phyloP scores from a whole-genome alignment of 1,140 invertebrate genomes.

The Acarapis woodi region DNA sequence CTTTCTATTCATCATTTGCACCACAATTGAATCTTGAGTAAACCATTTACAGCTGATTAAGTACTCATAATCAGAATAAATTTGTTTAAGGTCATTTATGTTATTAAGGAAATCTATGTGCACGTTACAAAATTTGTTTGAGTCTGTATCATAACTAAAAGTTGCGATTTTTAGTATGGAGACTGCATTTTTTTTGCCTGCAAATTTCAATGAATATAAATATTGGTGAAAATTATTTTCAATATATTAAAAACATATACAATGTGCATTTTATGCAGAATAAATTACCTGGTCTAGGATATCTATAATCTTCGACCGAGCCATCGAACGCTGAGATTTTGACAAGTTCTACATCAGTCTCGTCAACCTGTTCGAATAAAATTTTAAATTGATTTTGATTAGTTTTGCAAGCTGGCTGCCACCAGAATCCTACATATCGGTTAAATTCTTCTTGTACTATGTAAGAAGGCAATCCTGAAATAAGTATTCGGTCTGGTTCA shows the following conservation, averaged over 20 bases:
- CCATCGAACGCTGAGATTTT: conserved; percentile 50
- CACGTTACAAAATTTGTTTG: not conserved
- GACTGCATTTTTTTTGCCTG: conserved; percentile 8
- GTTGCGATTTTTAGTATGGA: conserved; percentile 8
- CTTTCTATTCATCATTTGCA: conserved; percentile 48
- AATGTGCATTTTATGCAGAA: not conserved
- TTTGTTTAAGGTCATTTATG: conserved; percentile 25
- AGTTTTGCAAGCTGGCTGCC: conserved; percentile 36
- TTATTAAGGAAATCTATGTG: conserved; percentile 28
- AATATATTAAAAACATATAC: conserved; percentile 4
- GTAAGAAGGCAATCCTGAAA: conserved; percentile 75
- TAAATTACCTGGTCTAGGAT: conserved; percentile 45
- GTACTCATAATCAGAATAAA: conserved; percentile 78
- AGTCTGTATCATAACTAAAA: conserved; percentile 4
- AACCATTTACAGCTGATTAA: conserved; percentile 76
- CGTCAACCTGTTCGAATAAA: conserved; percentile 85
- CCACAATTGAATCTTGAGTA: conserved; percentile 60
- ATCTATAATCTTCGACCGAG: conserved; percentile 59
- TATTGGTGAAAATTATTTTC: not conserved
- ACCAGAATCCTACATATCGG: conserved; percentile 86
- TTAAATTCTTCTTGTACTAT: conserved; percentile 96
- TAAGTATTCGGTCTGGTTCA: conserved; percentile 46
- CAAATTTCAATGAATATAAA: not conserved
- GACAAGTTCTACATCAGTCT: conserved; percentile 67
- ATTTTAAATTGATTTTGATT: conserved; percentile 44